Base-by-base conservation (phyloP, 2,797 vertebrate genomes). In the Gambusia yucatana region DNA sequence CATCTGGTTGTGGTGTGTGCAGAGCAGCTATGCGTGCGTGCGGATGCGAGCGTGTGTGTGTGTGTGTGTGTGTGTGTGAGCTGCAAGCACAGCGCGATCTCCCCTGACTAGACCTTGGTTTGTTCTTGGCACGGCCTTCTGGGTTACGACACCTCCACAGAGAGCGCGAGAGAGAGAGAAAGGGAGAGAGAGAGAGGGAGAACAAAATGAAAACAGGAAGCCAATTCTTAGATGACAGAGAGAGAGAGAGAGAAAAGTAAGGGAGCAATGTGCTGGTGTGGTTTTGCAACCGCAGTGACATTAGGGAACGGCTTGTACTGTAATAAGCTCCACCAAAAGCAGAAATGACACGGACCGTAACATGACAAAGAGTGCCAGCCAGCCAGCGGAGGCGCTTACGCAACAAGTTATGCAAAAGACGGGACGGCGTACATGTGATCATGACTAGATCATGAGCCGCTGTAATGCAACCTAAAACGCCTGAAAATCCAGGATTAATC, bases 131-230 rank as follows among this genome's bases (percentile, higher is more conserved):
- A 92, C 76, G 74, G 84, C 78, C 79, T 81, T 80, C 67, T 81
- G 90, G 89, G 88, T 93, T 94, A 94, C 92, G 84, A 91, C 91
- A 94, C 90, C 90, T 91, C 90, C 87, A 92, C 81, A 87, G 82
- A 81, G 83, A 92, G 41, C 14, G 22, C 82, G 88, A 89, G 77
- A 84, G 67, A 81, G 74, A 81, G 83, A 91, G 67, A 81, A 71
- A 82, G 87, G 43, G 1, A 92, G 87, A 82, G 87, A 90, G 87
- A 82, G 88, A 90, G 77, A 86, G 67, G 80, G 74, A 81, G 82
- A 91, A 88, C 91, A 88, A 88, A 91, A 94, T 92, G 93, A 96
- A 95, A 96, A 95, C 95, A 96, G 95, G 96, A 96, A 95, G 93
- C 90, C 79, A 82, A 92, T 92, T 93, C 92, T 95, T 93, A 93